These are phyloP conservation scores for Calidris pygmaea DNA, from an alignment of 2,113 vertebrate genomes.

Conservation along the genomic window DNA sequence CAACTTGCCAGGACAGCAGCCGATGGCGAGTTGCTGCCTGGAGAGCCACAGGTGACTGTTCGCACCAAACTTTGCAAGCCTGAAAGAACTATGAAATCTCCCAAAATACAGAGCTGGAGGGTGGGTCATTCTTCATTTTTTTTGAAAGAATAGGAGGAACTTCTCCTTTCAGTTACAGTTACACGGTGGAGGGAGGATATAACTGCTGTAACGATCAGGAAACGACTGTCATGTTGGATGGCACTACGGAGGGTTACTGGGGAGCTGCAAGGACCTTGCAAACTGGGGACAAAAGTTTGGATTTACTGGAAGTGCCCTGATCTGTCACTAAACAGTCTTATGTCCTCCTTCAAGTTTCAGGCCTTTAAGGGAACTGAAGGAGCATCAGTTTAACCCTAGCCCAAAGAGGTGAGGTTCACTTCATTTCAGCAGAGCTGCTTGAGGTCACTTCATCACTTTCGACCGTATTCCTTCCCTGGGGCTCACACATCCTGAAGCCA, in stretches of 20 bases:
- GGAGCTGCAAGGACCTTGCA: neutral
- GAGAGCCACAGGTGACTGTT: fast-evolving
- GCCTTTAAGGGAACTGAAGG: neutral
- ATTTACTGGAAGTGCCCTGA: neutral
- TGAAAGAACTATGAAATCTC: neutral
- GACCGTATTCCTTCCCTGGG: neutral
- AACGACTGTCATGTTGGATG: neutral
- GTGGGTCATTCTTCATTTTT: neutral
- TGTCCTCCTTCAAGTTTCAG: neutral
- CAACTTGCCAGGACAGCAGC: neutral
- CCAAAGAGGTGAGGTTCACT: neutral
- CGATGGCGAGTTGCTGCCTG: fast-evolving
- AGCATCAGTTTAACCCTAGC: neutral
- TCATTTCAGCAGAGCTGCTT: neutral
- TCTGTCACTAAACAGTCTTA: neutral
- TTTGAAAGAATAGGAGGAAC: neutral
- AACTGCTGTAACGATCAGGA: conserved; percentile 16
- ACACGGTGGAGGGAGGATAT: neutral
- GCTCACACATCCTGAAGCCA: neutral
- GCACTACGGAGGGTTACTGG: neutral
- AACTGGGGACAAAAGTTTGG: neutral
- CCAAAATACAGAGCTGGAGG: neutral
- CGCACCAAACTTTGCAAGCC: neutral
- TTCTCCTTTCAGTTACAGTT: neutral
- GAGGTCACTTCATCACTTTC: neutral